phyloP scores from a whole-genome alignment of 53 echinoderm and acorn worm species.

The Actinopyga echinites region DNA sequence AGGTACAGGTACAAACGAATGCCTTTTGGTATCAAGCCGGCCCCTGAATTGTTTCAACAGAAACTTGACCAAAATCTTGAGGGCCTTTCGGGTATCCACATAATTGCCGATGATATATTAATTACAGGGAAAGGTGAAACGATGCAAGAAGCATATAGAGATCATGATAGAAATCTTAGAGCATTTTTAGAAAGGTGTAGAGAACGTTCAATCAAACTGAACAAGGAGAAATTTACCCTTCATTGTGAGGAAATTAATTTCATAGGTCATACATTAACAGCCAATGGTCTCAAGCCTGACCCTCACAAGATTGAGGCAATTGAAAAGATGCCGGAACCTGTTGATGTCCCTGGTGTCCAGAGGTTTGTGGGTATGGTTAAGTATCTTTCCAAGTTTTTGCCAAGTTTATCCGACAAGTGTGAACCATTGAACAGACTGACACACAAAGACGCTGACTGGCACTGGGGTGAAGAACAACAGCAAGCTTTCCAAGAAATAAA shows the following conservation, averaged over 20 bases:
- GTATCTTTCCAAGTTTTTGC: conserved; percentile 68
- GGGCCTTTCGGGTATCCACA: conserved; percentile 52
- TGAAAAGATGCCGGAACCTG: conserved; percentile 25
- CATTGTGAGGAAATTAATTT: conserved; percentile 43
- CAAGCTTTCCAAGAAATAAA: conserved; percentile 59
- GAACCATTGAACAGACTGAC: conserved; percentile 64
- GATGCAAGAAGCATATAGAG: conserved; percentile 33
- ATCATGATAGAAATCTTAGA: conserved; percentile 57
- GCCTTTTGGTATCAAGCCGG: conserved; percentile 68
- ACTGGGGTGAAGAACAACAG: conserved; percentile 52
- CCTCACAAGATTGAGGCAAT: conserved; percentile 38
- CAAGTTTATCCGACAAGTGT: conserved; percentile 52
- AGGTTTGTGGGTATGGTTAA: conserved; percentile 64
- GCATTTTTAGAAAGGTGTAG: conserved; percentile 54
- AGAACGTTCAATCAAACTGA: conserved; percentile 54
- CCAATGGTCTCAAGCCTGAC: conserved; percentile 28
- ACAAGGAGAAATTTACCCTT: conserved; percentile 57
- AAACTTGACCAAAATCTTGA: conserved; percentile 59
- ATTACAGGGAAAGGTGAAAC: conserved; percentile 56
- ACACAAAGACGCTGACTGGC: conserved; percentile 63
- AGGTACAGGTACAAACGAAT: conserved; percentile 57
- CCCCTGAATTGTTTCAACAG: conserved; percentile 61
- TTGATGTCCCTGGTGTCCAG: conserved; percentile 61
- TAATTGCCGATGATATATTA: conserved; percentile 68
- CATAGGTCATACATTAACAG: conserved; percentile 15